A percentile compares a stretch with the other conserved stretches of the same genome.
phyloP scores from a whole-genome alignment of 2,888 invertebrate genomes.

The Acleris holmiana region DNA sequence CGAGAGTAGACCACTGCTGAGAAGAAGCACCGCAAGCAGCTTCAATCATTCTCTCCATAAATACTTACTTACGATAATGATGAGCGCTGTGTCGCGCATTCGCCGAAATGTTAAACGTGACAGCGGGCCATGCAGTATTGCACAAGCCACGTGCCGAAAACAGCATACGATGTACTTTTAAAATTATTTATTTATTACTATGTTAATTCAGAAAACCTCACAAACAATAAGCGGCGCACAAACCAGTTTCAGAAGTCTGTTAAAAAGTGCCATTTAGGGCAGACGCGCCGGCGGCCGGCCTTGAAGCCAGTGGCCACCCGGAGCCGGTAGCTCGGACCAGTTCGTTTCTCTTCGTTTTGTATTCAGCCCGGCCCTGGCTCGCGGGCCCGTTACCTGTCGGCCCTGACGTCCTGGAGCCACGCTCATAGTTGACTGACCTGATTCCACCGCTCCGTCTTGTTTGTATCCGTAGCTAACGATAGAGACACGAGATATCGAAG shows the following conservation, averaged over 20 bases:
- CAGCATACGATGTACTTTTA: no score
- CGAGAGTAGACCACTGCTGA: no score
- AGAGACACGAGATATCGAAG: not conserved
- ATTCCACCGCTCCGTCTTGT: slow-evolving; percentile 1
- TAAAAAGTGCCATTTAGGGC: not conserved
- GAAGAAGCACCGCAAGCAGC: no score
- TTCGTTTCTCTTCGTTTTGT: not conserved
- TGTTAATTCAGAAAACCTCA: not conserved
- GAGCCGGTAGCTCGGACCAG: not conserved
- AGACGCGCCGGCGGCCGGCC: not conserved
- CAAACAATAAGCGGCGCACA: not conserved
- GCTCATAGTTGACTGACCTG: slow-evolving; percentile 1
- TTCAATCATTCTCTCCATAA: no score
- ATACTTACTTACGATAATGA: no score
- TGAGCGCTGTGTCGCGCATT: no score
- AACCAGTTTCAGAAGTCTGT: not conserved
- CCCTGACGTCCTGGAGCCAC: not conserved
- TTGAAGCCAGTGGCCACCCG: not conserved
- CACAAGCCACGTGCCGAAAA: no score
- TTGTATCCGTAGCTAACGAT: not conserved
- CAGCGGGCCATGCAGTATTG: no score
- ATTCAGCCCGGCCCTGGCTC: not conserved
- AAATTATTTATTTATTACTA: not conserved
- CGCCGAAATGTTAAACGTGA: no score
- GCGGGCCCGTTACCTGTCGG: slow-evolving; percentile 9